Conservation (phyloP, 2,113 vertebrate genomes). For the Xenopus tropicalis region DNA sequence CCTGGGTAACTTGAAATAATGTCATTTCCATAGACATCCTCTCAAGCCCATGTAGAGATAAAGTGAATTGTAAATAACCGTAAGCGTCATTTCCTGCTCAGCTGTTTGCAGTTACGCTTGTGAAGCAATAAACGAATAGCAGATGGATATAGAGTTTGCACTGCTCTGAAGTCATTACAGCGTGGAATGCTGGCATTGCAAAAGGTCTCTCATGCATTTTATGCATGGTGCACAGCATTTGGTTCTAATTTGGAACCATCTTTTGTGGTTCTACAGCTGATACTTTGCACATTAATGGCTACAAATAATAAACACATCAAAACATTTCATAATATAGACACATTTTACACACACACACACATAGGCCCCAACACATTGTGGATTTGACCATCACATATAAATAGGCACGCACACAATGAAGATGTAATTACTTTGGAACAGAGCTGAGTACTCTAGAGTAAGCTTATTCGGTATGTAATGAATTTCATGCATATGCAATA, state of each 20-base stretch:
- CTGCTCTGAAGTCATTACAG: conserved; percentile 31
- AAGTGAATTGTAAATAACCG: conserved; percentile 45
- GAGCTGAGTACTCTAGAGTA: too few species aligned
- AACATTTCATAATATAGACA: too few species aligned
- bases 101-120: conserved; percentile 50
- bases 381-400: too few species aligned
- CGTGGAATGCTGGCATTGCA: conserved; percentile 47
- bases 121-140: conserved; percentile 53
- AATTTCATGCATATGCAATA: too few species aligned
- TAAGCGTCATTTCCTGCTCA: conserved; percentile 61
- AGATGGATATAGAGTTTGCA: conserved; percentile 43
- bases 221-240: conserved; percentile 24
- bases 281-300: neutral
- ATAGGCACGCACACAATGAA: too few species aligned
- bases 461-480: too few species aligned
- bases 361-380: too few species aligned
- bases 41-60: too few species aligned
- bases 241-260: conserved; percentile 25
- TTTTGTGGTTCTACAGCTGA: neutral
- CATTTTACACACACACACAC: too few species aligned
- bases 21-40: too few species aligned
- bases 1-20: too few species aligned
- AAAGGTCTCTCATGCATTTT: conserved; percentile 27
- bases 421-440: too few species aligned
- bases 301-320: conserved; percentile 6